Conservation (phyloP, 2,888 invertebrate species). For the Lithophane ornitopus region DNA sequence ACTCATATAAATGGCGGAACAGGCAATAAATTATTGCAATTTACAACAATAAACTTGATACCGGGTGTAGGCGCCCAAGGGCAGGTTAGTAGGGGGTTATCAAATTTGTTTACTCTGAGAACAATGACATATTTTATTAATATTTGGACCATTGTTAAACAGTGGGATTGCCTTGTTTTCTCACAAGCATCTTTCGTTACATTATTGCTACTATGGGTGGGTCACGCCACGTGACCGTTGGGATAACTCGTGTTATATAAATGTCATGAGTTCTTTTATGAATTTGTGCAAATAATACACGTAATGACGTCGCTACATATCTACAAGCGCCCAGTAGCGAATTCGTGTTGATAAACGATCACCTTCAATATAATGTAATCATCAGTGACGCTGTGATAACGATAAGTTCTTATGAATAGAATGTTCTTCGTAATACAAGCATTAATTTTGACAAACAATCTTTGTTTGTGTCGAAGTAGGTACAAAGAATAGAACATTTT, state of each 20-base stretch:
- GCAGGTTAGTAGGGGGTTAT: slow-evolving; percentile 75
- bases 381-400: slow-evolving; percentile 52
- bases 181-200: slow-evolving; percentile 5
- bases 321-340: slow-evolving; percentile 46
- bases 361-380: slow-evolving; percentile 53
- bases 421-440: slow-evolving; percentile 20
- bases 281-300: slow-evolving; percentile 16
- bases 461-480: slow-evolving; percentile 5
- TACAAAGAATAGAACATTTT: slow-evolving; percentile 6
- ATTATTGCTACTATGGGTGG: slow-evolving; percentile 5
- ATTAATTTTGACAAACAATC: slow-evolving; percentile 18
- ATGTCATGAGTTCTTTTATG: slow-evolving; percentile 37
- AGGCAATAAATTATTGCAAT: slow-evolving; percentile 68
- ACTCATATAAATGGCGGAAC: slow-evolving; percentile 72
- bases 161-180: slow-evolving; percentile 16
- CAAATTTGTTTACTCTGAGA: slow-evolving; percentile 63
- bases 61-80: slow-evolving; percentile 66
- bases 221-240: slow-evolving; percentile 52
- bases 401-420: slow-evolving; percentile 46
- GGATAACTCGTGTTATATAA: slow-evolving; percentile 24
- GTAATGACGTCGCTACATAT: slow-evolving; percentile 37
- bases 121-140: slow-evolving; percentile 43
- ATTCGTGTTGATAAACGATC: slow-evolving; percentile 60
- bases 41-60: slow-evolving; percentile 67
- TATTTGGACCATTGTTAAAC: slow-evolving; percentile 31